Evolutionary conservation across 2,888 invertebrate species (phyloP).

Genomic region (Embidobia sp.): DNA sequence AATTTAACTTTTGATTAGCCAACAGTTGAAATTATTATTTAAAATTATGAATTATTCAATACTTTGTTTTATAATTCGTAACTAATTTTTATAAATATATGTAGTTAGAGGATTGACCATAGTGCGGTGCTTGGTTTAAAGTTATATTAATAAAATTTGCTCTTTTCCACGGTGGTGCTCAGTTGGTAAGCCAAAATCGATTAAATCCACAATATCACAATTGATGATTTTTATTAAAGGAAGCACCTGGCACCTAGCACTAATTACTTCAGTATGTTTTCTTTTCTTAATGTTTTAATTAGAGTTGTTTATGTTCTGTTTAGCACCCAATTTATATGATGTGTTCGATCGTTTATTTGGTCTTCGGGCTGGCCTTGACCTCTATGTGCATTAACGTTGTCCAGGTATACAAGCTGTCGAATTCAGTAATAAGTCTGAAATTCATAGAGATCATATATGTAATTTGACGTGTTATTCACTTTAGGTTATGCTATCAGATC

Average conservation of each 20-base stretch:
- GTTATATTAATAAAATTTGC: slow-evolving; percentile 56
- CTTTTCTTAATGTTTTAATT: slow-evolving; percentile 62
- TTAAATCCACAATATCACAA: slow-evolving; percentile 59
- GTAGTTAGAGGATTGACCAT: slow-evolving; percentile 32
- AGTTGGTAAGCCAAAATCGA: slow-evolving; percentile 77
- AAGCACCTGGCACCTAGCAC: slow-evolving; percentile 60
- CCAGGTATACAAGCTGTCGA: slow-evolving; percentile 85
- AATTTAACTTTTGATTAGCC: no score
- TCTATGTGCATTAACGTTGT: slow-evolving; percentile 99
- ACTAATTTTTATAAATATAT: no score
- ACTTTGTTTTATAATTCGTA: no score
- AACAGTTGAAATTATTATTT: no score
- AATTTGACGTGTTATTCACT: neutral
- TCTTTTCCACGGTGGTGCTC: slow-evolving; percentile 77
- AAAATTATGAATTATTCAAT: no score
- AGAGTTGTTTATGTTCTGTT: slow-evolving; percentile 73
- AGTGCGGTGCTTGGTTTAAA: slow-evolving; percentile 12
- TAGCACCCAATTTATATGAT: slow-evolving; percentile 94
- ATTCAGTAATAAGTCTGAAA: no score
- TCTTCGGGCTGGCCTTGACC: slow-evolving; percentile 96
- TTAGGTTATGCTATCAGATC: slow-evolving; percentile 86
- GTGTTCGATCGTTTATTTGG: slow-evolving; percentile 94
- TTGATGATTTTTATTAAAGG: slow-evolving; percentile 26
- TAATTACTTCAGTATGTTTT: slow-evolving; percentile 10
- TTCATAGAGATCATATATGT: no score